Evolutionary conservation across 2,113 vertebrate species (phyloP), one percentile per base, ranked within the genome.

Genomic region (Rynchops niger): DNA sequence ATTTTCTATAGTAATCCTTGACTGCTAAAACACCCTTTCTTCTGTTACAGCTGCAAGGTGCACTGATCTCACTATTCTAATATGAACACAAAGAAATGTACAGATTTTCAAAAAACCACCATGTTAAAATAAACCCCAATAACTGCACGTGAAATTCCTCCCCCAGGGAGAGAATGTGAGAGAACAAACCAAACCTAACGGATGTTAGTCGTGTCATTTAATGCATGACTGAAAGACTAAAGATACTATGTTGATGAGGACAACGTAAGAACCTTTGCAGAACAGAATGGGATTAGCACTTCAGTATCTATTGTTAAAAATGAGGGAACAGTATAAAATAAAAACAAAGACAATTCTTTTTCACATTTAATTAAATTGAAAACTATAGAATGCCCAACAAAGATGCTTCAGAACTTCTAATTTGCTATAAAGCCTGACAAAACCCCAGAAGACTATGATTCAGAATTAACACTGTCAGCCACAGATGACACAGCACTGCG

Each of bases 161-260:
- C 90, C 85, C 67, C 71, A 77, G 90, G 95, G 85, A 93, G 36
- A 88, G 74, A 80, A 88, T 81, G 45, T 70, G 72, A 93, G 79
- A 94, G 59, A 83, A 82, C 70, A 94, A 93, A 73, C 22, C 30
- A 69, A 88, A 92, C 23, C 53, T 73, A 96, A 82, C 96, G 95
- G 96, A 95, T 93, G 97, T 93, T 95, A 77, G 42, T 81, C 71
- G 27, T 42, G 77, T 88, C 49, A 83, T 88, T 92, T 96, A 94
- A 96, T 91, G 90, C 95, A 94, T 94, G 96, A 94, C 69, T 97
- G 95, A 71, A 89, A 94, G 59, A 69, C 40, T 90, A 66, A 76
- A 93, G 87, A 65, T n/a, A 61, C 45, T 85, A 11, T 13, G 63
- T n/a, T 65, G 53, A 70, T 61, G 40, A 90, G 71, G 71, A 61